phyloP scores from a whole-genome alignment of 2,113 vertebrate species.

The Isurus oxyrinchus region DNA sequence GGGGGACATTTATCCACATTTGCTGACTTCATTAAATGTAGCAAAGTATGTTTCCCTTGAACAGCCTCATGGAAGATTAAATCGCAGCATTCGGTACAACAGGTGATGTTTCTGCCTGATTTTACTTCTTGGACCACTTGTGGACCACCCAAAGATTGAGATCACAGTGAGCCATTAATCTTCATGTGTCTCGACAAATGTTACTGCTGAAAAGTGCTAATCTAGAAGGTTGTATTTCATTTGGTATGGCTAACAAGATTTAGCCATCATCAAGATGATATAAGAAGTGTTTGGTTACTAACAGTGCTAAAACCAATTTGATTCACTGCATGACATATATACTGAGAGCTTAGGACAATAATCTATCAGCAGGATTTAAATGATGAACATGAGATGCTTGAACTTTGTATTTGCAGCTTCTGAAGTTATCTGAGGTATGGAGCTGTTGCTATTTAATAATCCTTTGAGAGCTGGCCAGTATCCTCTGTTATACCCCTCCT shows the following conservation, averaged over 20 bases:
- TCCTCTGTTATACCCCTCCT: not conserved
- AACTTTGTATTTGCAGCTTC: not conserved
- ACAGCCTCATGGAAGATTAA: not conserved
- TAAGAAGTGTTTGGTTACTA: constrained; percentile 8
- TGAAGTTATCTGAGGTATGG: not conserved
- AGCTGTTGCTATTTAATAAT: not conserved
- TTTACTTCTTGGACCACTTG: not conserved
- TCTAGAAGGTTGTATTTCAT: not conserved
- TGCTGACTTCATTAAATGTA: not conserved
- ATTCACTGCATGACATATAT: not conserved
- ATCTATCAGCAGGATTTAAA: not conserved
- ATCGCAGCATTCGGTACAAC: not conserved
- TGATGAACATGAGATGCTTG: not conserved
- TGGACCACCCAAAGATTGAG: not conserved
- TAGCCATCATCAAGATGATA: constrained; percentile 1
- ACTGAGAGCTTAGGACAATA: not conserved
- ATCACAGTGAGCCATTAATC: not conserved
- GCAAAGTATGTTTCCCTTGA: not conserved
- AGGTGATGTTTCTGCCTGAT: not conserved
- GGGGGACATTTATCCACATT: not conserved
- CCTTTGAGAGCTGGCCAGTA: not conserved
- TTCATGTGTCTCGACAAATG: not conserved
- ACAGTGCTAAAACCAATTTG: not conserved
- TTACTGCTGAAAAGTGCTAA: not conserved
- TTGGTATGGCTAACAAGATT: not conserved